These are phyloP conservation scores for Petrocephalus schoutedeni DNA, from an alignment of 2,797 vertebrate genomes.

Conservation along the genomic window DNA sequence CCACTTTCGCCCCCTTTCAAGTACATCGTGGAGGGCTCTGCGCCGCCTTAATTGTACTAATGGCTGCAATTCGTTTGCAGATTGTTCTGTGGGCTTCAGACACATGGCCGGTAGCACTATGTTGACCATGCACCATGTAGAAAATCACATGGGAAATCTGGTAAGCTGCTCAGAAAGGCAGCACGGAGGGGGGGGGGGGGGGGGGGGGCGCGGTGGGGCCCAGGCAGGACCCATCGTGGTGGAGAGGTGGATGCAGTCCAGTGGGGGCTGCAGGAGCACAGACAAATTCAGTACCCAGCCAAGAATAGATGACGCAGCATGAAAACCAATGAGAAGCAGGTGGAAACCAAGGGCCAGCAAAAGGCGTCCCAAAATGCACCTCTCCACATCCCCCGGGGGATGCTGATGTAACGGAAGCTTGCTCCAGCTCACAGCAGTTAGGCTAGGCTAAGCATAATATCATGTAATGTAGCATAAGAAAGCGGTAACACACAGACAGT, in stretches of 20 bases:
- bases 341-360: background rate
- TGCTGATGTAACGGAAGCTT: background rate
- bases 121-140: background rate
- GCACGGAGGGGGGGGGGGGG: background rate
- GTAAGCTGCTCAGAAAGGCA: background rate
- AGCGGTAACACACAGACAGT: slow-evolving; percentile 26
- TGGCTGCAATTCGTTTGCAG: background rate
- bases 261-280: background rate
- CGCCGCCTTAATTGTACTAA: background rate
- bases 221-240: background rate
- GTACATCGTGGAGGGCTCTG: background rate
- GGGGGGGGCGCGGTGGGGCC: too few relatives aligned
- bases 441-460: background rate
- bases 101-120: background rate
- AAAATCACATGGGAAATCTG: background rate
- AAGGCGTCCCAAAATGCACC: background rate
- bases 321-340: background rate
- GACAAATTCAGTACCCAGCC: background rate
- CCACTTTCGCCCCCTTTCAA: background rate
- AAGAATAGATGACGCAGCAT: background rate
- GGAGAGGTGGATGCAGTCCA: background rate
- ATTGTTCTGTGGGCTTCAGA: background rate
- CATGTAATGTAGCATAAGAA: background rate
- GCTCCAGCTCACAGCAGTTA: background rate
- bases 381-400: background rate